Evolutionary conservation across 2,888 invertebrate species (phyloP).

Genomic region (Ectobius pallidus): DNA sequence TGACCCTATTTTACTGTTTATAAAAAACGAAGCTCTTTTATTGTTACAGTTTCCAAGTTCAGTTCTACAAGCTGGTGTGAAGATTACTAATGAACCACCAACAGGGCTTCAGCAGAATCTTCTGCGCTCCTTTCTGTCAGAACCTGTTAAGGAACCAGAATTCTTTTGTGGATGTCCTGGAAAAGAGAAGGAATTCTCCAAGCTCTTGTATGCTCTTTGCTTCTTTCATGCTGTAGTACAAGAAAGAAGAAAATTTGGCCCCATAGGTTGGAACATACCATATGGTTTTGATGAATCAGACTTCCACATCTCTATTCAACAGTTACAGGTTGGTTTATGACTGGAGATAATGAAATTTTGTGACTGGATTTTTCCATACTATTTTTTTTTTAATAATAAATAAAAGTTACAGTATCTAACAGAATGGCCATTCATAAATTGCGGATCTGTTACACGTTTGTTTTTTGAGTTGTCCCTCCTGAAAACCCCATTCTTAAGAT

Average conservation of each 20-base stretch:
- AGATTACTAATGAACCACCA: conserved; percentile 95
- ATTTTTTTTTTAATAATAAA: too few species aligned
- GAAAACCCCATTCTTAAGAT: too few species aligned
- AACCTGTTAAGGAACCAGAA: conserved; percentile 81
- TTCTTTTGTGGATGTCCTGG: conserved; percentile 80
- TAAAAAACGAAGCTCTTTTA: too few species aligned
- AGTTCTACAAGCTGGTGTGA: conserved; percentile 85
- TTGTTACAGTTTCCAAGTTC: conserved; percentile 81
- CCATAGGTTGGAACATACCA: conserved; percentile 85
- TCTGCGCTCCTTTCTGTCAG: conserved; percentile 81
- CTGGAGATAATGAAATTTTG: too few species aligned
- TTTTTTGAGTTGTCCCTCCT: too few species aligned
- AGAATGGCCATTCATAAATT: too few species aligned
- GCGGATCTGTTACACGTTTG: too few species aligned
- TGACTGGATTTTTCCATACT: too few species aligned
- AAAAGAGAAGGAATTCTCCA: conserved; percentile 79
- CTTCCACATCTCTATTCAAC: conserved; percentile 80
- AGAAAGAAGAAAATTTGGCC: conserved; percentile 81
- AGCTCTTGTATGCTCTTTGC: conserved; percentile 77
- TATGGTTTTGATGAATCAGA: conserved; percentile 88
- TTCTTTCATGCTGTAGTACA: conserved; percentile 85
- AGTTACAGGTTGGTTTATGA: conserved; percentile 68
- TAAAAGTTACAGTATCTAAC: too few species aligned
- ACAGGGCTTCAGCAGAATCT: conserved; percentile 87
- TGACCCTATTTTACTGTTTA: too few species aligned